Percentiles rank a stretch among this genome's conserved stretches.
Conservation (phyloP, 2,888 invertebrate genomes). For the Leistus spinibarbis region DNA sequence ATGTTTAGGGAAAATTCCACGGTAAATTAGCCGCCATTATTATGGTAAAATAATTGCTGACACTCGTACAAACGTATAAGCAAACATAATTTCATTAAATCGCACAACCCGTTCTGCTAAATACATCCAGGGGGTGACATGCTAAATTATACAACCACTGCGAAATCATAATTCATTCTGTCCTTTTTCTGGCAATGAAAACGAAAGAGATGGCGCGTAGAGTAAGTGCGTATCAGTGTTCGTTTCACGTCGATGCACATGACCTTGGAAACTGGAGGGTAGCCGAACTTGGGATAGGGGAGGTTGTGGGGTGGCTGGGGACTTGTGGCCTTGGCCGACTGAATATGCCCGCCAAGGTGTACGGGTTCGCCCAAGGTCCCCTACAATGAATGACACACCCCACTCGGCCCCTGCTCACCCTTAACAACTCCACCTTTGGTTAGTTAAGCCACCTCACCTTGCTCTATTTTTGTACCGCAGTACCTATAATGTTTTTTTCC, state of each 20-base stretch:
- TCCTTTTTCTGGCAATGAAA: neutral
- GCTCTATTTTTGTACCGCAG: neutral
- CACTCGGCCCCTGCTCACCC: neutral
- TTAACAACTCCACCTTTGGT: neutral
- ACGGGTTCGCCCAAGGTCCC: neutral
- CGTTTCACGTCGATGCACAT: no score
- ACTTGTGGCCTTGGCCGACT: neutral
- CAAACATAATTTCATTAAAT: no score
- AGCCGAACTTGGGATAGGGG: neutral
- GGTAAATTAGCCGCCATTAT: no score
- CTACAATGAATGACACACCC: neutral
- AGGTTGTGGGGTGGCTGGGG: neutral
- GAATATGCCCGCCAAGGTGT: neutral
- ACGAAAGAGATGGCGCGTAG: neutral
- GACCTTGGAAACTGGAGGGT: no score
- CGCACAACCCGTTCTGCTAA: no score
- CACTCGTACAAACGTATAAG: no score
- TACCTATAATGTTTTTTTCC: no score
- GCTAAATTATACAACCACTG: neutral
- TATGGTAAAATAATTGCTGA: no score
- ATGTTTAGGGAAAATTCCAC: no score
- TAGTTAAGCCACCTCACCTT: no score
- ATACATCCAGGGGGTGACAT: no score
- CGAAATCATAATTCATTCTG: neutral
- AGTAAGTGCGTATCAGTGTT: no score